Percentiles rank a stretch among this genome's conserved stretches.
Conservation (phyloP, 2,888 invertebrate genomes). For the Rhagophthalmus giganteus region DNA sequence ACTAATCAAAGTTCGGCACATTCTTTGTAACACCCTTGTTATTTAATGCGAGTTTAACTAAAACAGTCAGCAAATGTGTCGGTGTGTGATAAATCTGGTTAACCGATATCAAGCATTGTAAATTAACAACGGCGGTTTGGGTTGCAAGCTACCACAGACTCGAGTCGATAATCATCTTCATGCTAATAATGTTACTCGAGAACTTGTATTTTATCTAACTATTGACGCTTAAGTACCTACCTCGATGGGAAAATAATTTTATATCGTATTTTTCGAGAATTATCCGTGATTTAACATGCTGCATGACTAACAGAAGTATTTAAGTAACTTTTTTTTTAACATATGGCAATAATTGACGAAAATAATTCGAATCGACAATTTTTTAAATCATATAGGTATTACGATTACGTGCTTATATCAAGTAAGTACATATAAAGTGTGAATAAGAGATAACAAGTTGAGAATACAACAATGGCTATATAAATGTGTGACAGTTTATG, state of each 20-base stretch:
- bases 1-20: slow-evolving; percentile 19
- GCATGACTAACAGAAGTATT: neutral
- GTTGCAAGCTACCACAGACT: slow-evolving; percentile 13
- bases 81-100: slow-evolving; percentile 26
- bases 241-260: no score
- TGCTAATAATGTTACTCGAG: slow-evolving; percentile 8
- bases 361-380: no score
- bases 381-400: no score
- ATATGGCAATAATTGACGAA: no score
- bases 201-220: neutral
- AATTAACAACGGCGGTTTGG: slow-evolving; percentile 23
- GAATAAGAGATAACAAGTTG: no score
- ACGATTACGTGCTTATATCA: no score
- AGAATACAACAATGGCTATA: no score
- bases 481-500: no score
- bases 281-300: no score
- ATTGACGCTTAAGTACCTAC: neutral
- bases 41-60: slow-evolving; percentile 24
- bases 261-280: neutral
- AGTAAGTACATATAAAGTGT: no score
- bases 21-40: slow-evolving; percentile 28
- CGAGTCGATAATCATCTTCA: slow-evolving; percentile 13
- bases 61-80: slow-evolving; percentile 20
- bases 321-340: no score
- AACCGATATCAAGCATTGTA: slow-evolving; percentile 25